These are phyloP conservation scores for Elysia chlorotica DNA, from an alignment of 1,140 invertebrate species.

Conservation along the genomic window DNA sequence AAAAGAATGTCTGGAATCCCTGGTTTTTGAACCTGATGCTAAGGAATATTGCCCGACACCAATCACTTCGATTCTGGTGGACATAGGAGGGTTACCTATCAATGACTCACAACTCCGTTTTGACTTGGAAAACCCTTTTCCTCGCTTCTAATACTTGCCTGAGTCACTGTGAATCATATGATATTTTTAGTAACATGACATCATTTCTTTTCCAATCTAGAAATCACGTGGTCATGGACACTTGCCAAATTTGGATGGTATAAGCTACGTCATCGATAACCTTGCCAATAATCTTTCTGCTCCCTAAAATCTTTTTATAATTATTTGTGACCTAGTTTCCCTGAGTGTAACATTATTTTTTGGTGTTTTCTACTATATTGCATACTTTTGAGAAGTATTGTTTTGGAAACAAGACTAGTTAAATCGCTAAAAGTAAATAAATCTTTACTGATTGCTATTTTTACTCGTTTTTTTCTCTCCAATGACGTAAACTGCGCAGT, in stretches of 20 bases:
- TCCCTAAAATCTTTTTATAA: too few relatives aligned
- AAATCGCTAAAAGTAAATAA: too few relatives aligned
- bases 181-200: constrained; percentile 39
- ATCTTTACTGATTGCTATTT: too few relatives aligned
- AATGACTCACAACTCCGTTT: constrained; percentile 32
- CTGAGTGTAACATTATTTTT: too few relatives aligned
- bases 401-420: too few relatives aligned
- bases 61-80: too few relatives aligned
- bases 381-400: too few relatives aligned
- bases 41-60: constrained; percentile 20
- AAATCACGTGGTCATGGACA: constrained; percentile 22
- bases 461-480: too few relatives aligned
- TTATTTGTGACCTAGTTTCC: too few relatives aligned
- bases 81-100: constrained; percentile 21
- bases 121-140: constrained; percentile 37
- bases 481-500: too few relatives aligned
- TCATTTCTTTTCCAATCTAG: constrained; percentile 6
- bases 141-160: constrained; percentile 23
- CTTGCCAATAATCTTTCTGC: too few relatives aligned
- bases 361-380: too few relatives aligned
- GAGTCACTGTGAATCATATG: constrained; percentile 36
- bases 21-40: constrained; percentile 15
- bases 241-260: constrained; percentile 5
- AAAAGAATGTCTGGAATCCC: constrained; percentile 12
- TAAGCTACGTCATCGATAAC: constrained; percentile 3